Percentiles rank a stretch among this genome's conserved stretches.
Evolutionary conservation across 2,888 invertebrate genomes (phyloP).

Genomic region (Sphaeridia pumilis): DNA sequence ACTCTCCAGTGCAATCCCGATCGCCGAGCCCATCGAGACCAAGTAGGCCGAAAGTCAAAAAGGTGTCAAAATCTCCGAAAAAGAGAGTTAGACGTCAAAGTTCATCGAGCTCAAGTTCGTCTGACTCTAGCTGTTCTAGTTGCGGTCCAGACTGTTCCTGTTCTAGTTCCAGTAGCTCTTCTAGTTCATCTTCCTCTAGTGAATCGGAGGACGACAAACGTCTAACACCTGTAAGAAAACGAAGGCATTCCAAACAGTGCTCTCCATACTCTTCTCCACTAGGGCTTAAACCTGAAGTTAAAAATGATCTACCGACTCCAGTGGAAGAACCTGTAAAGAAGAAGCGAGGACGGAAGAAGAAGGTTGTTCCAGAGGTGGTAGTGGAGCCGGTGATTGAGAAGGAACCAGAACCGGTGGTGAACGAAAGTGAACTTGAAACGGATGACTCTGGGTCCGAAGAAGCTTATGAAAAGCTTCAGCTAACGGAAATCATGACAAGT

Average conservation of each 20-base stretch:
- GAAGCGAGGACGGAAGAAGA: conserved; percentile 17
- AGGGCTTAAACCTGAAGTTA: neutral
- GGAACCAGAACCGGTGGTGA: conserved; percentile 44
- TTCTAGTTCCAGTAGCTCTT: conserved; percentile 54
- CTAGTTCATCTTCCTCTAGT: conserved; percentile 44
- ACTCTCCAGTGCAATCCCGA: conserved; percentile 9
- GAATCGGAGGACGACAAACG: neutral
- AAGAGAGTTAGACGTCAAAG: conserved; percentile 40
- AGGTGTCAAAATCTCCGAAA: too few relatives aligned
- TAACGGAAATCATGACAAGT: conserved; percentile 22
- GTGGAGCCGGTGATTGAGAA: conserved; percentile 13
- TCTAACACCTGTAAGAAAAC: neutral
- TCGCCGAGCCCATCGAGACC: too few relatives aligned
- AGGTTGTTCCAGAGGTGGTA: conserved; percentile 13
- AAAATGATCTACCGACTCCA: conserved; percentile 3
- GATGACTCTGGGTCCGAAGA: conserved; percentile 40
- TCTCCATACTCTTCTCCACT: neutral
- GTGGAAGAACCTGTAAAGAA: conserved; percentile 4
- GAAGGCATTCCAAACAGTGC: neutral
- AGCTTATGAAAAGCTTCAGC: conserved; percentile 26
- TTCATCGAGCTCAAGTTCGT: conserved; percentile 52
- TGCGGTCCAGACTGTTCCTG: conserved; percentile 77
- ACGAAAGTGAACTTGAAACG: conserved; percentile 74
- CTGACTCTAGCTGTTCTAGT: conserved; percentile 62
- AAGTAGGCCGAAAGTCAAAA: too few relatives aligned